Evolutionary conservation across 1,140 invertebrate species (phyloP).

Genomic region (Pogonognathellus flavescens): DNA sequence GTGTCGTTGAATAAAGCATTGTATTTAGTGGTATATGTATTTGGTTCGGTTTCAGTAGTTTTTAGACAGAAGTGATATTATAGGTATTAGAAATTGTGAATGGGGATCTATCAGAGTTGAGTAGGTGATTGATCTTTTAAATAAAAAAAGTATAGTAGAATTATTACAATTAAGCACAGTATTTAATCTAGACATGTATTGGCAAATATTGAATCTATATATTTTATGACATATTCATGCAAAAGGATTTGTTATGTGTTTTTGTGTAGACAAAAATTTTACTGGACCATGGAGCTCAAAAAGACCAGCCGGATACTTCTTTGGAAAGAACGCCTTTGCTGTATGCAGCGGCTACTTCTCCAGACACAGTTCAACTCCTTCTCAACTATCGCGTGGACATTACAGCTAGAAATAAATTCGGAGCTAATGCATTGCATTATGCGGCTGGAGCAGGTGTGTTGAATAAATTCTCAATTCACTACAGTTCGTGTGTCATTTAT

Average conservation of each 20-base stretch:
- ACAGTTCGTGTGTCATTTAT: neutral
- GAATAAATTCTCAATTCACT: constrained; percentile 1
- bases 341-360: constrained; percentile 64
- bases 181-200: too few relatives aligned
- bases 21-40: too few relatives aligned
- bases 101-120: too few relatives aligned
- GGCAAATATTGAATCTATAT: neutral
- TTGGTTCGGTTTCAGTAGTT: too few relatives aligned
- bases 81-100: too few relatives aligned
- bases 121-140: too few relatives aligned
- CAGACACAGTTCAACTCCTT: constrained; percentile 64
- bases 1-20: too few relatives aligned
- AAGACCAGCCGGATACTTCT: constrained; percentile 66
- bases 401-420: constrained; percentile 65
- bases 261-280: constrained; percentile 62
- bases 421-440: constrained; percentile 66
- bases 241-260: neutral
- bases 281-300: constrained; percentile 65
- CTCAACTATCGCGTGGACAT: constrained; percentile 64
- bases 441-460: constrained; percentile 66
- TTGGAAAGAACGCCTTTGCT: constrained; percentile 65
- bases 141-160: too few relatives aligned
- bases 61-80: too few relatives aligned
- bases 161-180: too few relatives aligned
- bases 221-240: too few relatives aligned